Evolutionary conservation across 1,140 invertebrate genomes (phyloP), one percentile per base, ranked within the genome.

Genomic region (Dufourea novaeangliae): DNA sequence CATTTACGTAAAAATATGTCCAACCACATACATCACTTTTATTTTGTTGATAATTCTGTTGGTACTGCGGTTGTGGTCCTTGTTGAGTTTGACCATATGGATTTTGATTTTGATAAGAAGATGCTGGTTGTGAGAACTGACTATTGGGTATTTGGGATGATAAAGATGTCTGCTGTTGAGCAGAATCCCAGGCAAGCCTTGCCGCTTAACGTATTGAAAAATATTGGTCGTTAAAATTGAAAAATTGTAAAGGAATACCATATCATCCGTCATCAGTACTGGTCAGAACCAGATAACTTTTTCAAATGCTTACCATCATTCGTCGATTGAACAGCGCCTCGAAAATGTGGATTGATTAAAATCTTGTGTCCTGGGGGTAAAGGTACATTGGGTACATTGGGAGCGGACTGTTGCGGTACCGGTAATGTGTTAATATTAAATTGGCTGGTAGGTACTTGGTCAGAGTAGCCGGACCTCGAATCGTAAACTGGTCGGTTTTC

Each of bases 271-370:
- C 5, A 6, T 25, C 20, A 25, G 1, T 4, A 56, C 10, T 0
- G 14, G 14, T 57, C 1, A 32, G 1, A 29, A 17, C 1, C 20
- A 12, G 27, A 32, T 20, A 39, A 25, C 3, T 11, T 1, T 41
- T 25, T 25, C 1, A 11, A 25, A 5, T 6, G 41, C 68, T 81
- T 80, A 92, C 91, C 89, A 78, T 91, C 90, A 32, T 76, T 78
- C 0, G 87, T 78, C 1, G 89, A 82, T 68, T 89, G 91, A 34
- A 89, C 87, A 27, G 84, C 87, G 11, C 92, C 92, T 86, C 90
- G 82, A 79, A 93, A 93, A 78, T 93, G 92, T 39, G 92, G 92
- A 85, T 93, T 93, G 66, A 93, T 92, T 41, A 92, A 86, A 76
- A 93, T 93, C 75, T 93, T 93, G 79, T 92, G 92, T 32, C 91